Evolutionary conservation across 2,797 vertebrate species (phyloP).

Genomic region (Sebastes oblongus): DNA sequence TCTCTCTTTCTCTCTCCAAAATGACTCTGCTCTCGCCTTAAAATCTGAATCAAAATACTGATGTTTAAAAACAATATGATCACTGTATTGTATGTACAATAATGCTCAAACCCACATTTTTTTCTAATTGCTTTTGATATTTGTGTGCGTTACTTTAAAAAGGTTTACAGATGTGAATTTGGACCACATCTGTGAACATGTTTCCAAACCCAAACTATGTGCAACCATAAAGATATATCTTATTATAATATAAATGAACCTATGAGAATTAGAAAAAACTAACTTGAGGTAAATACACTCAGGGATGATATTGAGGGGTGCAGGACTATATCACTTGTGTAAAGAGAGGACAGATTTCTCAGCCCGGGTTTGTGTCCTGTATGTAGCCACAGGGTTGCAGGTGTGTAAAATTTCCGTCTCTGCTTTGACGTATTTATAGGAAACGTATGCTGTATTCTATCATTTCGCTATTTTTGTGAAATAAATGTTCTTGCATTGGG

Average conservation of each 20-base stretch:
- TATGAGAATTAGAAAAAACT: not conserved
- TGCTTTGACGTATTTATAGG: constrained; percentile 8
- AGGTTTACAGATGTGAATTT: constrained; percentile 22
- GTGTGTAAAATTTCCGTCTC: not conserved
- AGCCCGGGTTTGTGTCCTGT: not conserved
- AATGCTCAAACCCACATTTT: not conserved
- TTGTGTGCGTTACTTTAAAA: not conserved
- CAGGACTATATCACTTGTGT: not conserved
- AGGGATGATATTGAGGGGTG: not conserved
- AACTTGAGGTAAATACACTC: not conserved
- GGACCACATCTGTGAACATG: constrained; percentile 27
- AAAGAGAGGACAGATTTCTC: not conserved
- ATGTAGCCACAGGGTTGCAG: not conserved
- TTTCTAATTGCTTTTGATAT: constrained; percentile 23
- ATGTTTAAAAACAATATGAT: constrained; percentile 18
- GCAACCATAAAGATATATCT: not conserved
- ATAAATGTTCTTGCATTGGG: constrained; percentile 75
- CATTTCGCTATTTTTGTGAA: constrained; percentile 58
- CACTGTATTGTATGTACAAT: not conserved
- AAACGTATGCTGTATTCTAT: constrained; percentile 48
- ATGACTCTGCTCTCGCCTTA: constrained; percentile 16
- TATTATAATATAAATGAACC: not conserved
- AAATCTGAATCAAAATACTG: constrained; percentile 26
- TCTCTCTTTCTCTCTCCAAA: constrained; percentile 10
- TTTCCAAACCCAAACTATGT: constrained; percentile 21